Evolutionary conservation across 2,797 vertebrate species (phyloP), one percentile per base, ranked within the genome.

Genomic region (Myioborus melanocephalus): DNA sequence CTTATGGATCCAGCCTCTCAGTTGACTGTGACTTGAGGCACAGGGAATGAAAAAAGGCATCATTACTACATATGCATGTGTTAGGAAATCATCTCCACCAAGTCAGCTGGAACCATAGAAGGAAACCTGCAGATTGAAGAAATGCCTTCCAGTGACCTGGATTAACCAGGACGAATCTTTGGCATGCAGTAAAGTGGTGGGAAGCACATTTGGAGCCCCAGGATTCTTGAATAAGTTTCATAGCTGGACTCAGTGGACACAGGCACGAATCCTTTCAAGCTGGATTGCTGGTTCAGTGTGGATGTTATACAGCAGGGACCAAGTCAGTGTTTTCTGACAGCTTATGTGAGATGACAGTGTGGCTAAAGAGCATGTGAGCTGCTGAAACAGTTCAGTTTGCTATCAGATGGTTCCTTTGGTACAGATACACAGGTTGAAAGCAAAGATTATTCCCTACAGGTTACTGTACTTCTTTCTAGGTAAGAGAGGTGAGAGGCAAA

Each of bases 131-230:
- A 46, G 47, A 16, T 9, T 12, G 52, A 70, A 90, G 66, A 91
- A 93, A 66, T 70, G 60, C 71, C 52, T 92, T 91, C 66, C 46
- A 83, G 71, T 80, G 91, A 71, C 72, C 68, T 94, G 87, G 24
- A 91, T 79, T 92, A 94, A 93, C 59, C 47, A 94, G 37, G 77
- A 82, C 8, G 2, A 84, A 81, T 91, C 64, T 92, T 70, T 89
- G 91, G 82, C 84, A 71, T 92, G 79, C 84, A 56, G 13, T 32
- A 9, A 70, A 83, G 71, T 60, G 60, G 37, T 87, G 79, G 41
- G 84, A 87, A 84, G 56, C 60, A 21, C 41, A 21, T 77, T 71
- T 60, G 68, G 30, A 39, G 24, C 24, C 35, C 41, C 22, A 35
- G 53, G 52, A 77, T 78, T 92, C 71, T 52, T 80, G 49, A 59